Evolutionary conservation across 2,113 vertebrate species (phyloP).

Genomic region (Ginglymostoma cirratum): DNA sequence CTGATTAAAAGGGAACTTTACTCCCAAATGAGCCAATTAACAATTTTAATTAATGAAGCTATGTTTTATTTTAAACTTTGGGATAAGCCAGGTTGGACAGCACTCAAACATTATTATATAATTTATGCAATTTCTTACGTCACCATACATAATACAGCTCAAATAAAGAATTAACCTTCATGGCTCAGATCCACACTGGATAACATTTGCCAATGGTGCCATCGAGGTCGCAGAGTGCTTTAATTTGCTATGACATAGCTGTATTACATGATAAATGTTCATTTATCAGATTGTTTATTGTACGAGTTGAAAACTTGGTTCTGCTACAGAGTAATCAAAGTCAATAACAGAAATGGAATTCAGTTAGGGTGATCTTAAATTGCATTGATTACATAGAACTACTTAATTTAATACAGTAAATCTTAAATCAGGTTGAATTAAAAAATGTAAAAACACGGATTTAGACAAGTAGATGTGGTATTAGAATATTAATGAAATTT

Average conservation of each 20-base stretch:
- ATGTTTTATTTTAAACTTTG: neutral
- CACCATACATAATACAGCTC: neutral
- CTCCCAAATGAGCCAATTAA: neutral
- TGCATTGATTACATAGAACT: neutral
- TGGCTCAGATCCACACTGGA: neutral
- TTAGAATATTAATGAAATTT: slow-evolving; percentile 29
- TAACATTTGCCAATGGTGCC: neutral
- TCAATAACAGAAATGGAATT: neutral
- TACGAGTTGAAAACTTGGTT: neutral
- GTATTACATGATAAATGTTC: slow-evolving; percentile 7
- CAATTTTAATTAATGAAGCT: neutral
- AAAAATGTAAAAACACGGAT: neutral
- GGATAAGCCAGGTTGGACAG: neutral
- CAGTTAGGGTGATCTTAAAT: slow-evolving; percentile 8
- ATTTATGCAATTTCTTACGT: neutral
- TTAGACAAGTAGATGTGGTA: neutral
- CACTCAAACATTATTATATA: neutral
- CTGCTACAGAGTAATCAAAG: neutral
- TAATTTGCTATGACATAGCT: neutral
- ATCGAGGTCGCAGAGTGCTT: neutral
- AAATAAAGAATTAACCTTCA: neutral
- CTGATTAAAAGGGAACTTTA: neutral
- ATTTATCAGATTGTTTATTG: slow-evolving; percentile 23
- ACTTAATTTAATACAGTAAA: neutral
- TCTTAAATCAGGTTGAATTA: slow-evolving; percentile 6